These are phyloP conservation scores for Pogonus chalceus DNA, from an alignment of 1,140 invertebrate species.

Conservation along the genomic window DNA sequence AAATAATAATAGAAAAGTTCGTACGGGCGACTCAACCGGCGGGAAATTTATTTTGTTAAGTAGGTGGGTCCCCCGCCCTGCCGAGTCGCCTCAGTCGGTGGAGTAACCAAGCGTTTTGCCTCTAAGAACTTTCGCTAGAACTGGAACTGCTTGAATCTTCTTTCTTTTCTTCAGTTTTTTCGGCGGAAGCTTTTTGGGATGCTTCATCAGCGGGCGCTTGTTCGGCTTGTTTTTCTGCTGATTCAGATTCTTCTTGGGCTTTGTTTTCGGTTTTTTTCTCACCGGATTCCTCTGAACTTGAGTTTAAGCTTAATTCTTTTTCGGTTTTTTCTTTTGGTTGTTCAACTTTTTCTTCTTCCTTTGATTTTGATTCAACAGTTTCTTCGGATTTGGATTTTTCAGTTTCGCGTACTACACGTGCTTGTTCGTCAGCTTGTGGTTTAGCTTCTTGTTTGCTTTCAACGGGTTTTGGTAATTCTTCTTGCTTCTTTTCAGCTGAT, in stretches of 20 bases:
- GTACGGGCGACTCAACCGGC: too few relatives aligned
- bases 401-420: background rate
- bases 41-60: background rate
- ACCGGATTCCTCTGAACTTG: background rate
- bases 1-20: too few relatives aligned
- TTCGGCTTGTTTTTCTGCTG: background rate
- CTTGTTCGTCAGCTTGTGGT: background rate
- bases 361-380: slow-evolving; percentile 4
- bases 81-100: background rate
- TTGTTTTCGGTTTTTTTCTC: background rate
- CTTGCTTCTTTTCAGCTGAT: background rate
- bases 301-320: background rate
- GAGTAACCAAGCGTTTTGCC: background rate
- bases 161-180: background rate
- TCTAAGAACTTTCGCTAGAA: background rate
- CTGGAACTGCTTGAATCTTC: background rate
- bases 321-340: background rate
- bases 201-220: background rate
- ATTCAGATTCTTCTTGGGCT: slow-evolving; percentile 4
- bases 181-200: background rate
- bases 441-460: background rate
- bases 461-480: background rate
- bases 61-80: background rate
- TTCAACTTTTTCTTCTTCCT: slow-evolving; percentile 5
- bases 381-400: slow-evolving; percentile 3